A percentile compares a stretch with the other conserved stretches of the same genome.
phyloP scores from a whole-genome alignment of 2,113 vertebrate species.

The Ivindomyrus marchei region DNA sequence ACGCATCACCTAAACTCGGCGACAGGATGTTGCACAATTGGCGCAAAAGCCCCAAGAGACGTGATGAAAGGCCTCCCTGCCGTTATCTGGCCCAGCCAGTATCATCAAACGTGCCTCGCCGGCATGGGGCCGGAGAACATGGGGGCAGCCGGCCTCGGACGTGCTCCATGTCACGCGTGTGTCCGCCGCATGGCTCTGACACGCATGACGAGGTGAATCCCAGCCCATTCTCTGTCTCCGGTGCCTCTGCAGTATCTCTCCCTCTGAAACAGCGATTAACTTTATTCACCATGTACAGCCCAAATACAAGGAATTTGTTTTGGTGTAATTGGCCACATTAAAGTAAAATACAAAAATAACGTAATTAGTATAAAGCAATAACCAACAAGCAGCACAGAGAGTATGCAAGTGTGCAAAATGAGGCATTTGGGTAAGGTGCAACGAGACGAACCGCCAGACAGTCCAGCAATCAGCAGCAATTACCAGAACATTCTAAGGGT shows the following conservation, averaged over 20 bases:
- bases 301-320: neutral
- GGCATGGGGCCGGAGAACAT: neutral
- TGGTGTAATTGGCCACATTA: neutral
- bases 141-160: neutral
- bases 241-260: neutral
- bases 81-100: slow-evolving; percentile 9
- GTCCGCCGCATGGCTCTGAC: neutral
- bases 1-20: neutral
- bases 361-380: neutral
- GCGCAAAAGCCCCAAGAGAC: neutral
- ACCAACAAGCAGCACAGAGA: neutral
- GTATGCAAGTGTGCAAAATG: neutral
- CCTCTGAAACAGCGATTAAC: neutral
- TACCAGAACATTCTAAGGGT: neutral
- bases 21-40: slow-evolving; percentile 13
- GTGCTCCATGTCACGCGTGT: neutral
- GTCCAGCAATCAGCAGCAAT: neutral
- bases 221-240: neutral
- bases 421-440: neutral
- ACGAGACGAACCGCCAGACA: neutral
- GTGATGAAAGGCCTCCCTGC: slow-evolving; percentile 11
- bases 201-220: neutral
- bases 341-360: neutral
- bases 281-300: neutral
- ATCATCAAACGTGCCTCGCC: neutral